Evolutionary conservation across 92 coral and sea anemone genomes (phyloP).

Genomic region (Heteractis magnifica): DNA sequence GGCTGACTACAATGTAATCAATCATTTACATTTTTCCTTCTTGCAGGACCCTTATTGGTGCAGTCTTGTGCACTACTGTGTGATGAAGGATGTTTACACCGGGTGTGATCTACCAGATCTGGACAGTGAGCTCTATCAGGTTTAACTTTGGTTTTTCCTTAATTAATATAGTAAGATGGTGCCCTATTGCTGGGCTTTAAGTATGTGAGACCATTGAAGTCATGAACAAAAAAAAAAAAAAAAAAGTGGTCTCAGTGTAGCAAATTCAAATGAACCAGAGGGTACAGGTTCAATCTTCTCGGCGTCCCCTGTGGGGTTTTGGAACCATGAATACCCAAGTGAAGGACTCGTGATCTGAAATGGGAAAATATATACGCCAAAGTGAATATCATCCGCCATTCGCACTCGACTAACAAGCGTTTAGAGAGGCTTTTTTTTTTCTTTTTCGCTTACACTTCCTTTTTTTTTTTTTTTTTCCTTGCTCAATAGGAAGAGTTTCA

Average conservation of each 20-base stretch:
- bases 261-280: no score
- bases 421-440: not conserved
- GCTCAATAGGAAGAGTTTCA: conserved; percentile 21
- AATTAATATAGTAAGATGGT: no score
- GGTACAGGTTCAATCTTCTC: no score
- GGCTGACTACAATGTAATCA: conserved; percentile 30
- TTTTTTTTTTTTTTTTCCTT: not conserved
- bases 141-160: not conserved
- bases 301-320: no score
- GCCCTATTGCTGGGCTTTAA: not conserved
- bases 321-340: no score
- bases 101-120: conserved; percentile 90
- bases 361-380: no score
- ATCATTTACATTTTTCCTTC: not conserved
- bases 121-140: conserved; percentile 39
- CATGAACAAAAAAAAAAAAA: not conserved
- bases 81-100: conserved; percentile 76
- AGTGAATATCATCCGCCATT: no score
- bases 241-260: no score
- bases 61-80: conserved; percentile 82
- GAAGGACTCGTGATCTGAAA: no score
- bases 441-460: not conserved
- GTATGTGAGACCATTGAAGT: not conserved
- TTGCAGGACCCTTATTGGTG: conserved; percentile 89
- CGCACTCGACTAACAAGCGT: no score